phyloP scores from a whole-genome alignment of 2,113 vertebrate genomes.

The Romanogobio albipinnatus region DNA sequence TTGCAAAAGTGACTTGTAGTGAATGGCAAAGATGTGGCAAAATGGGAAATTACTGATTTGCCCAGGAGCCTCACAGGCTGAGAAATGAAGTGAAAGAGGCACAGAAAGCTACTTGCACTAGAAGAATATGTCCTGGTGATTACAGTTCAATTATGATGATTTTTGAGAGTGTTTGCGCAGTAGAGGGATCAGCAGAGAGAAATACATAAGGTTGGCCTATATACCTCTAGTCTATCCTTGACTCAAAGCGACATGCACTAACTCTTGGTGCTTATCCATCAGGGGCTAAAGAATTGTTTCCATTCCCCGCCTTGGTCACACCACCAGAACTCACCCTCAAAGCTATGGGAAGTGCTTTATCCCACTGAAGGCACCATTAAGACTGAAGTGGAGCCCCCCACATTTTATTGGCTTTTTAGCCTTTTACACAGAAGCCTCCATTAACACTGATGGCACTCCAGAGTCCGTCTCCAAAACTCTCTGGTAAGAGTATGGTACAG shows the following conservation, averaged over 20 bases:
- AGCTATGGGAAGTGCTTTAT: constrained; percentile 71
- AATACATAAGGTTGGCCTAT: constrained; percentile 2
- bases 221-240: not conserved
- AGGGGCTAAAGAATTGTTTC: constrained; percentile 64
- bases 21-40: constrained; percentile 18
- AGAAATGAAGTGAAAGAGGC: constrained; percentile 14
- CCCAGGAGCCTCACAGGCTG: not conserved
- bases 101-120: not conserved
- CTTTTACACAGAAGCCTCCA: constrained; percentile 82
- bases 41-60: constrained; percentile 35
- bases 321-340: constrained; percentile 77
- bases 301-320: constrained; percentile 67
- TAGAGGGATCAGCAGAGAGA: constrained; percentile 10
- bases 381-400: constrained; percentile 76
- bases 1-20: constrained; percentile 8
- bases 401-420: constrained; percentile 82
- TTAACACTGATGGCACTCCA: constrained; percentile 84
- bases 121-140: constrained; percentile 10
- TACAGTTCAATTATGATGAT: constrained; percentile 32
- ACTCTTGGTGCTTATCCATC: constrained; percentile 45
- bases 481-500: constrained; percentile 73
- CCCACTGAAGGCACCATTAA: constrained; percentile 79
- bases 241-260: constrained; percentile 13
- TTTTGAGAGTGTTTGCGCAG: constrained; percentile 33
- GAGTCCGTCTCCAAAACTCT: constrained; percentile 77